Evolutionary conservation across 2,113 vertebrate genomes (phyloP).

Genomic region (Corythornis madagascariensis): DNA sequence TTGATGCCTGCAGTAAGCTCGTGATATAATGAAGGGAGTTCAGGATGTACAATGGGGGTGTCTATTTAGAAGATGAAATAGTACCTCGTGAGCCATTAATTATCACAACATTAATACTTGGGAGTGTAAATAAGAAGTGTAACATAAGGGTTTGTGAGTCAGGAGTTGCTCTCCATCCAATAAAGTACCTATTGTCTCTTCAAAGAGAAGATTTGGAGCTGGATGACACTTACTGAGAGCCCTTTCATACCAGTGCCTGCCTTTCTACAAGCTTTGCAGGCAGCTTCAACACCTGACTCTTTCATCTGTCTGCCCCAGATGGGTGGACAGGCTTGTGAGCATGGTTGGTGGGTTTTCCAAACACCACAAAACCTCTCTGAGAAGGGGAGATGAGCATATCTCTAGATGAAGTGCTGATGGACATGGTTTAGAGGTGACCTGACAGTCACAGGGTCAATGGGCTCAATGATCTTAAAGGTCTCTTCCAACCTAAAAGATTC

Average conservation of each 20-base stretch:
- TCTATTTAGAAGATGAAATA: background rate
- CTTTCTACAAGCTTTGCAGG: background rate
- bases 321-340: background rate
- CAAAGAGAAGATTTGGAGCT: background rate
- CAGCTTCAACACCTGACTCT: background rate
- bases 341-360: background rate
- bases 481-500: background rate
- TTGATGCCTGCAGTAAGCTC: conserved; percentile 2
- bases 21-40: background rate
- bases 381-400: background rate
- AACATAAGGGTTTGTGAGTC: background rate
- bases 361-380: background rate
- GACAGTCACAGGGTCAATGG: no score
- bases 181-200: background rate
- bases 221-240: background rate
- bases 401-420: no score
- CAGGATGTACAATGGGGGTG: background rate
- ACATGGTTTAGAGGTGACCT: background rate
- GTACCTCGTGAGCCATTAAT: background rate
- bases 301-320: background rate
- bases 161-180: background rate
- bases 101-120: background rate
- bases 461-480: background rate
- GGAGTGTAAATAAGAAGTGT: background rate
- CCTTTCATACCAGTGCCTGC: rapidly evolving